phyloP scores from a whole-genome alignment of 2,113 vertebrate genomes.

The Patagioenas fasciata region DNA sequence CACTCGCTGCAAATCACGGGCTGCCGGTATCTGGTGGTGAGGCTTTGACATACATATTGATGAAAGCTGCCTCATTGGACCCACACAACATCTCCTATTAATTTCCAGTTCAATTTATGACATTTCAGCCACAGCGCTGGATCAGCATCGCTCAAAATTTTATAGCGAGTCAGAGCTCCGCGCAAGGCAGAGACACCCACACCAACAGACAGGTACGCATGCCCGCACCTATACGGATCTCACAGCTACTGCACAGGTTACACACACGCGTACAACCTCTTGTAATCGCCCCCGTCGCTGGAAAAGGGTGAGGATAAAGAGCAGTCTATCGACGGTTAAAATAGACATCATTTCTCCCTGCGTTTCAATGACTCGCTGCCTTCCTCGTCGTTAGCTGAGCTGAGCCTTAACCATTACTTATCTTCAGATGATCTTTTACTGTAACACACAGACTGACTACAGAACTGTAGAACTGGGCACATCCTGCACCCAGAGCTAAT shows the following conservation, averaged over 20 bases:
- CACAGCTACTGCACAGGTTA: neutral
- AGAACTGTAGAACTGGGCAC: constrained; percentile 19
- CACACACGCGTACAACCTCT: neutral
- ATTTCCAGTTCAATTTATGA: constrained; percentile 64
- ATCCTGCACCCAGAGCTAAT: neutral
- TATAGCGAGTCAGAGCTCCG: constrained; percentile 5
- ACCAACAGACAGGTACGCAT: neutral
- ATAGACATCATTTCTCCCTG: constrained; percentile 5
- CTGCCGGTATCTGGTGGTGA: constrained; percentile 54
- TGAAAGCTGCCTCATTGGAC: constrained; percentile 61
- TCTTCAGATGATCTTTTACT: constrained; percentile 10
- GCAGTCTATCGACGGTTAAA: neutral
- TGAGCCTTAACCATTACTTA: constrained; percentile 42
- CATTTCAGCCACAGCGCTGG: constrained; percentile 37
- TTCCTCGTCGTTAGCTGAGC: constrained; percentile 1
- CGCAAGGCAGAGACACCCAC: neutral
- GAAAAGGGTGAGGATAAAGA: constrained; percentile 12
- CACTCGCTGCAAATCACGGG: constrained; percentile 56
- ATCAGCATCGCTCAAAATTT: constrained; percentile 63
- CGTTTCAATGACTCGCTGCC: neutral
- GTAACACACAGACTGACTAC: constrained; percentile 29
- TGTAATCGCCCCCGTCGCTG: neutral
- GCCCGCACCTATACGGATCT: neutral
- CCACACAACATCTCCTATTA: constrained; percentile 66
- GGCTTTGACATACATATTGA: constrained; percentile 63